Evolutionary conservation across 64 coral and sea anemone genomes (phyloP).

Genomic region (Hydrozoanthus tunicans): DNA sequence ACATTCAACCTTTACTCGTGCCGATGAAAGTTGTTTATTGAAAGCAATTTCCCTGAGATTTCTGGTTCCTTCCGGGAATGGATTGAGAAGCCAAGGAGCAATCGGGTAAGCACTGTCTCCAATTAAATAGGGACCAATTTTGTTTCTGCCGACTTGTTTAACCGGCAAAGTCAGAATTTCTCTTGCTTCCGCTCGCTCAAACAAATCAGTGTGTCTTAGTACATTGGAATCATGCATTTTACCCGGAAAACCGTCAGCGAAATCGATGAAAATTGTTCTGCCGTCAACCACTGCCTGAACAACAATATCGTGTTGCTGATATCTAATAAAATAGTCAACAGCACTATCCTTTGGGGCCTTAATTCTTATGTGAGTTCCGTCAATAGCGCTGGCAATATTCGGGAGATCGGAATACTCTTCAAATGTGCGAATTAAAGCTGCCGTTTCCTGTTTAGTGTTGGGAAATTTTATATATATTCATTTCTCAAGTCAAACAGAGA

Average conservation of each 20-base stretch:
- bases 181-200: conserved; percentile 55
- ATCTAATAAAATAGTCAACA: conserved; percentile 55
- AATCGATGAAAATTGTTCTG: too few species aligned
- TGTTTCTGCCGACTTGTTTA: conserved; percentile 36
- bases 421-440: conserved; percentile 66
- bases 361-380: conserved; percentile 69
- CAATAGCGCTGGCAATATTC: conserved; percentile 66
- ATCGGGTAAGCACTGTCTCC: conserved; percentile 69
- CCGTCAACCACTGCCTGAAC: too few species aligned
- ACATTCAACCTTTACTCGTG: too few species aligned
- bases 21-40: too few species aligned
- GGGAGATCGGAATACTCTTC: conserved; percentile 68
- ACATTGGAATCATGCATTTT: conserved; percentile 68
- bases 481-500: conserved; percentile 58
- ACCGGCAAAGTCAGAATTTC: conserved; percentile 56
- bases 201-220: conserved; percentile 56
- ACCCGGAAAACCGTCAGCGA: conserved; percentile 16
- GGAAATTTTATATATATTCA: conserved; percentile 71
- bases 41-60: too few species aligned
- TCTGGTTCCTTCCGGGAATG: too few species aligned
- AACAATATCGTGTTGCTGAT: conserved; percentile 44
- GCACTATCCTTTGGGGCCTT: conserved; percentile 65
- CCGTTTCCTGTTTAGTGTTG: conserved; percentile 53
- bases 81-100: conserved; percentile 63
- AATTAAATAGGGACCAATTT: conserved; percentile 64